Percentiles rank a stretch among this genome's conserved stretches.
These are phyloP conservation scores for Thalassarche chlororhynchos DNA, from an alignment of 2,113 vertebrate species.

Conservation along the genomic window DNA sequence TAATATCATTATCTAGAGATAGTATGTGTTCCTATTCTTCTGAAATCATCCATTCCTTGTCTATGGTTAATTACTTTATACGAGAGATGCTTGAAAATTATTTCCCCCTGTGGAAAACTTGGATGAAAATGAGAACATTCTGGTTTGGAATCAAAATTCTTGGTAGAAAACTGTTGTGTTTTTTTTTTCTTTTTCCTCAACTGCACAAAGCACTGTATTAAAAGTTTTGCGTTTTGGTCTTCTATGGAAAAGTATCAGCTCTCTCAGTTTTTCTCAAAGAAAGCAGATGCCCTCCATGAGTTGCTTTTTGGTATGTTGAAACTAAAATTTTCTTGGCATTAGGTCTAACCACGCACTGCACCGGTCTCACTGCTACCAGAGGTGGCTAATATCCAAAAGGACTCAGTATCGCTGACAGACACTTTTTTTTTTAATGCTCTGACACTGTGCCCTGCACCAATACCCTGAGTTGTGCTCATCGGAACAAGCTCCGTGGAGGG, in stretches of 20 bases:
- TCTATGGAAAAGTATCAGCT: background rate
- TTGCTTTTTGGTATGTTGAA: background rate
- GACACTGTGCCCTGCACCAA: background rate
- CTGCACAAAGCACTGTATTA: background rate
- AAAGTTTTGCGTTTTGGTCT: background rate
- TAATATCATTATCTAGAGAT: conserved; percentile 25
- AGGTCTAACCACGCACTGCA: background rate
- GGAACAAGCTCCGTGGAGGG: background rate
- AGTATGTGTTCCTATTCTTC: conserved; percentile 6
- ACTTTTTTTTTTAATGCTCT: background rate
- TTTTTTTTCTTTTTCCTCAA: background rate
- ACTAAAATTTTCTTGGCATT: background rate
- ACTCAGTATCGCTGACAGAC: background rate
- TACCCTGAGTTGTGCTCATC: background rate
- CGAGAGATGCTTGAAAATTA: conserved; percentile 33
- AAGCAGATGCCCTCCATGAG: background rate
- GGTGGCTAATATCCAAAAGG: background rate
- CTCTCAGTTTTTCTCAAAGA: background rate
- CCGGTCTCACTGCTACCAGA: background rate
- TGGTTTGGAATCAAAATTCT: conserved; percentile 16
- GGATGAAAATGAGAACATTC: conserved; percentile 50
- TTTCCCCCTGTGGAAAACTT: conserved; percentile 18
- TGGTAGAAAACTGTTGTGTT: background rate
- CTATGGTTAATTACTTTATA: conserved; percentile 42
- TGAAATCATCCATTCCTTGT: background rate